These are phyloP conservation scores for Lithosia quadra DNA, from an alignment of 2,888 invertebrate genomes.

Conservation along the genomic window DNA sequence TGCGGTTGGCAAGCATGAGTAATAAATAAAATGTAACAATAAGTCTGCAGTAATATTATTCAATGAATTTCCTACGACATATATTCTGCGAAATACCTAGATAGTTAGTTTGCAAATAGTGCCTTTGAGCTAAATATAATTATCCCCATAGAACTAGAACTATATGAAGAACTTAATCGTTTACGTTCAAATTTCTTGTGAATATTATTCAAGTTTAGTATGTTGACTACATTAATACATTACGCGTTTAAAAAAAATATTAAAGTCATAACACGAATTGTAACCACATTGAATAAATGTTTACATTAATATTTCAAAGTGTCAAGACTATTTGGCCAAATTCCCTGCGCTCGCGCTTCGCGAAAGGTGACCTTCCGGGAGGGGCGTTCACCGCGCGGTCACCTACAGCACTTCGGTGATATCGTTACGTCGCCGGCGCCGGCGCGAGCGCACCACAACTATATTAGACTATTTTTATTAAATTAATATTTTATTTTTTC, in stretches of 20 bases:
- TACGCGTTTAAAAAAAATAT: constrained; percentile 8
- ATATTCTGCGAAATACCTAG: constrained; percentile 40
- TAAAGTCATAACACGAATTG: constrained; percentile 12
- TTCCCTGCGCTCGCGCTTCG: constrained; percentile 59
- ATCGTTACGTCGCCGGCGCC: constrained; percentile 22
- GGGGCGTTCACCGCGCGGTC: constrained; percentile 67
- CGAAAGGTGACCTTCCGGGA: constrained; percentile 82
- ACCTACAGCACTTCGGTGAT: constrained; percentile 59
- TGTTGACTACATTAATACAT: background rate
- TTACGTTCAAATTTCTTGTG: constrained; percentile 22
- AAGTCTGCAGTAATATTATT: constrained; percentile 46
- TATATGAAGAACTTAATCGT: constrained; percentile 23
- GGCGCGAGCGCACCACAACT: constrained; percentile 27
- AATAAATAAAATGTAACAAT: constrained; percentile 29
- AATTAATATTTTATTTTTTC: constrained; percentile 28
- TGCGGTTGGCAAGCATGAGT: constrained; percentile 27
- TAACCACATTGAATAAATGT: constrained; percentile 11
- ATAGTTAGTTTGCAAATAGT: constrained; percentile 34
- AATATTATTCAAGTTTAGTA: background rate
- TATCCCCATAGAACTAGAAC: constrained; percentile 17
- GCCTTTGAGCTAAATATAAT: constrained; percentile 42
- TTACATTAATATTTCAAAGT: constrained; percentile 37
- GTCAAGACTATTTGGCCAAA: constrained; percentile 61
- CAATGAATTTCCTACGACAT: constrained; percentile 50
- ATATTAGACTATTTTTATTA: constrained; percentile 54